These are phyloP conservation scores for Exaiptasia diaphana DNA, from an alignment of 64 coral and sea anemone genomes.

Conservation along the genomic window DNA sequence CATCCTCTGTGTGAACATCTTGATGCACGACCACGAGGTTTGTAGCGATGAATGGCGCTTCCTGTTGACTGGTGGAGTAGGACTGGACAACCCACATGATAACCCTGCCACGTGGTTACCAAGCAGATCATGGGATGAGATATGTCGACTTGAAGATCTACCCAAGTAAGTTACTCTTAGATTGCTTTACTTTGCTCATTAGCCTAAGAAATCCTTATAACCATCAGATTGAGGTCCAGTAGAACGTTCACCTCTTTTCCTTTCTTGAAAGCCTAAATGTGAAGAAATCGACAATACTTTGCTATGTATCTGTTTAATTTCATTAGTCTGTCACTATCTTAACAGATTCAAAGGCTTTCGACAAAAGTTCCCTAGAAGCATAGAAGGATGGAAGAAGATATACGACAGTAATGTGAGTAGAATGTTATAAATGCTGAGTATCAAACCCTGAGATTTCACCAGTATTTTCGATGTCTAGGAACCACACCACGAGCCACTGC, in stretches of 20 bases:
- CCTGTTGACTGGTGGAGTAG: slow-evolving; percentile 86
- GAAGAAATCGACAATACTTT: too few relatives aligned
- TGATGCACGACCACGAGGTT: slow-evolving; percentile 83
- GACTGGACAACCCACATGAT: slow-evolving; percentile 90
- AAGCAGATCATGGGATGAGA: slow-evolving; percentile 86
- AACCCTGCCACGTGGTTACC: slow-evolving; percentile 84
- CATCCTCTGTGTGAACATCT: slow-evolving; percentile 83
- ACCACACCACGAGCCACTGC: slow-evolving; percentile 76
- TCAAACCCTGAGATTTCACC: neutral
- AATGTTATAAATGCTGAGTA: neutral
- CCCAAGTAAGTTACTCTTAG: slow-evolving; percentile 54
- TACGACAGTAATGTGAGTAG: slow-evolving; percentile 96
- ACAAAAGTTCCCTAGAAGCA: slow-evolving; percentile 78
- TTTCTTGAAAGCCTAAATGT: too few relatives aligned
- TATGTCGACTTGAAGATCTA: slow-evolving; percentile 89
- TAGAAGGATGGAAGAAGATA: slow-evolving; percentile 99
- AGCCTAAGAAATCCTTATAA: too few relatives aligned
- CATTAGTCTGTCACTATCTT: too few relatives aligned
- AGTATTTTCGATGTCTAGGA: slow-evolving; percentile 43
- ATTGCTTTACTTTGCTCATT: too few relatives aligned
- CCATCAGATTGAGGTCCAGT: too few relatives aligned
- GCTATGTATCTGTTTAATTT: too few relatives aligned
- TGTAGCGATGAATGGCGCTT: slow-evolving; percentile 92
- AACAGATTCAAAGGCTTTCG: slow-evolving; percentile 86
- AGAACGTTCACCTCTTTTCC: neutral